A percentile compares a stretch with the other conserved stretches of the same genome.
Conservation (phyloP, 2,113 vertebrate genomes). For the Myanophis thanlyinensis region DNA sequence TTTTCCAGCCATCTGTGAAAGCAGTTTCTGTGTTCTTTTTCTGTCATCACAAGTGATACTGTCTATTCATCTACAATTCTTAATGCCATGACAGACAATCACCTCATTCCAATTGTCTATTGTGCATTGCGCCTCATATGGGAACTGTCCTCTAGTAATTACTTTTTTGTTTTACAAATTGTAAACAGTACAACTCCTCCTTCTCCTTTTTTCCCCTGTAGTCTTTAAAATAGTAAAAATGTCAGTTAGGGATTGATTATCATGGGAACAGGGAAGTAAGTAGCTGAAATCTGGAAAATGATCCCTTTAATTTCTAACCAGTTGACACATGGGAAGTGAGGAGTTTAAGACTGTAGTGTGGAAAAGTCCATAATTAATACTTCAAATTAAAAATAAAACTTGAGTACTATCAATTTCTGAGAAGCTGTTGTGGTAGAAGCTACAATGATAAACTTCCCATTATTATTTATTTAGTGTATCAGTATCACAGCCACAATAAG, state of each 20-base stretch:
- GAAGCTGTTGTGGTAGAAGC: not conserved
- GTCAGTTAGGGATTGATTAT: not conserved
- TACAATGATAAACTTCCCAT: not conserved
- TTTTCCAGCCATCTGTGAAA: not conserved
- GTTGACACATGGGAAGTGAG: not conserved
- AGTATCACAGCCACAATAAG: not conserved
- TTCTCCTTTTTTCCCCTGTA: not conserved
- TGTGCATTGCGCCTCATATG: not conserved
- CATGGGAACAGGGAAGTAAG: not conserved
- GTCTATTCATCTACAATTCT: not conserved
- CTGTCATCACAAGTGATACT: not conserved
- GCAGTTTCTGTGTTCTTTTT: not conserved
- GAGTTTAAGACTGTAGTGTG: not conserved
- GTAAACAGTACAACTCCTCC: not conserved
- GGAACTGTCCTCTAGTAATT: not conserved
- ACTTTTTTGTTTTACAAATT: not conserved
- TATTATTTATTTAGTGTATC: not conserved
- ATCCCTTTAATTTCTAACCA: not conserved
- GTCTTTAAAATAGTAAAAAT: not conserved
- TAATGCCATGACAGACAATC: not conserved
- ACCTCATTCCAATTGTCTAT: not conserved
- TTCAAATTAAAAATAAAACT: not conserved
- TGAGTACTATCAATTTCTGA: not conserved
- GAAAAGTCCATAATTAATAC: not conserved
- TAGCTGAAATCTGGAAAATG: not conserved